These are phyloP conservation scores for Pyrocephalus nanus DNA, from an alignment of 2,797 vertebrate genomes.

Conservation along the genomic window DNA sequence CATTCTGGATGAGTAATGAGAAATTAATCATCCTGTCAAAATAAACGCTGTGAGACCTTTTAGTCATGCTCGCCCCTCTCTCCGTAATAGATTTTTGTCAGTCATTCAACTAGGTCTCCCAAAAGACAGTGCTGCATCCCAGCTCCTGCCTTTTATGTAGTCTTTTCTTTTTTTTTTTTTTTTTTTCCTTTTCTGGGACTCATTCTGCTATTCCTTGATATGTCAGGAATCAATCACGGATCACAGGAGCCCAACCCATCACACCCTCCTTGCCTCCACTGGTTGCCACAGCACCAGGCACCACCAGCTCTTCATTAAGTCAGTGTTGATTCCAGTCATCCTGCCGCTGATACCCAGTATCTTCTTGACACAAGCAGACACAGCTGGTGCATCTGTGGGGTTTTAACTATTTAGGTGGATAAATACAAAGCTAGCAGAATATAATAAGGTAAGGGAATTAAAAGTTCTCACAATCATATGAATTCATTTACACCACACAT, in stretches of 20 bases:
- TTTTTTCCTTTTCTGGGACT: not conserved
- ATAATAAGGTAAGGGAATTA: not conserved
- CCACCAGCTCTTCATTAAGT: not conserved
- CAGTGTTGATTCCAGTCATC: not conserved
- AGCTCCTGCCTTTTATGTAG: not conserved
- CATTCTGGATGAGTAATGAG: conserved; percentile 44
- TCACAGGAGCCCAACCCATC: not conserved
- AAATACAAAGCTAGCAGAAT: not conserved
- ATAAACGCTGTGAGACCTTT: conserved; percentile 41
- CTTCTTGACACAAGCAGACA: not conserved
- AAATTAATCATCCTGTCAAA: conserved; percentile 69
- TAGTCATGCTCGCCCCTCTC: not conserved
- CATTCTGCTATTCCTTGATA: not conserved
- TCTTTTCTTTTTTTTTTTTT: not conserved
- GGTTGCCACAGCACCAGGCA: rapidly evolving
- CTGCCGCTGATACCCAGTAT: not conserved
- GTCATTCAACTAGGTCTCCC: conserved; percentile 30
- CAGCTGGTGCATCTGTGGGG: not conserved
- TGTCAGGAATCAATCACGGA: not conserved
- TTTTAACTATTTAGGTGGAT: not conserved
- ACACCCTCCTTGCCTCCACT: not conserved
- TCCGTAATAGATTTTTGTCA: conserved; percentile 48
- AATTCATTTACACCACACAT: not conserved
- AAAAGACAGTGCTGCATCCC: not conserved
- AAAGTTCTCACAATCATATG: not conserved